Evolutionary conservation across 2,797 vertebrate genomes (phyloP).

Genomic region (Hydrophis major): DNA sequence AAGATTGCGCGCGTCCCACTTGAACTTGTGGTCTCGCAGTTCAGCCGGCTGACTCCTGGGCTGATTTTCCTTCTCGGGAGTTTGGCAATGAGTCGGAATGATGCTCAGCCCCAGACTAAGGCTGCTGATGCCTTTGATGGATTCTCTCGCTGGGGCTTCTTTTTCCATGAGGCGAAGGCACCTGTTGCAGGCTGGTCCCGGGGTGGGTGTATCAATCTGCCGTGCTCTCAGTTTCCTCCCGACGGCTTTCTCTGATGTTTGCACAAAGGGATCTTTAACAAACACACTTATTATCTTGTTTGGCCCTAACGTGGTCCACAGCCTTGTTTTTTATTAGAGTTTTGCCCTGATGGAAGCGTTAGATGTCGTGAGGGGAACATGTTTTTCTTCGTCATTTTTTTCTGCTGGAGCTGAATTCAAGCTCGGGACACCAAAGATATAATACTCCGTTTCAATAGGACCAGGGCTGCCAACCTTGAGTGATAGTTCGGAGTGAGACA

Average conservation of each 20-base stretch:
- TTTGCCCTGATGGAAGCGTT: background rate
- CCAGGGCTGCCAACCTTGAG: no score
- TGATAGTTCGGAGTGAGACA: no score
- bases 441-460: background rate
- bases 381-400: background rate
- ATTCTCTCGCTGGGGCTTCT: background rate
- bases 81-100: background rate
- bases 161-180: background rate
- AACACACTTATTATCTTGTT: no score
- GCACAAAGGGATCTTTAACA: background rate
- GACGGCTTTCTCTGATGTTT: background rate
- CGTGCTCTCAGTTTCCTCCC: background rate
- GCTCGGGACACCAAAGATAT: background rate
- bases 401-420: background rate
- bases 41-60: background rate
- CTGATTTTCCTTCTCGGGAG: background rate
- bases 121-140: background rate
- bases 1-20: slow-evolving; percentile 6
- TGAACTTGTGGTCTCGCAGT: slow-evolving; percentile 29
- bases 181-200: background rate
- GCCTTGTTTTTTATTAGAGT: background rate
- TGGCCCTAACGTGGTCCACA: background rate
- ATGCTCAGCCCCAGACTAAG: background rate
- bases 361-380: background rate
- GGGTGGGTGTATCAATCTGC: background rate